phyloP scores from a whole-genome alignment of 2,888 invertebrate species.

The Nemoura dubitans region DNA sequence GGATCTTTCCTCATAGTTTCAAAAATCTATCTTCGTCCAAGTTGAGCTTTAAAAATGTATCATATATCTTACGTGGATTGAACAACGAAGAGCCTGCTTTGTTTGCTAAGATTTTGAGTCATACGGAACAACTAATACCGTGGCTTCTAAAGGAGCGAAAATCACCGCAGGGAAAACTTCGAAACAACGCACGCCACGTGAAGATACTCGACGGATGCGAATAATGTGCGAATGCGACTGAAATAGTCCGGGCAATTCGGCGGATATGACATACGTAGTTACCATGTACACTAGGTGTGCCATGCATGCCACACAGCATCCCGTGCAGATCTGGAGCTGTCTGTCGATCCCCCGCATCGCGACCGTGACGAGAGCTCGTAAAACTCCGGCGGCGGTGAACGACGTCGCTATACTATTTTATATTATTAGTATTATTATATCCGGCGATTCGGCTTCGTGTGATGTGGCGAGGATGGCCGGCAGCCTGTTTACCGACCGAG shows the following conservation, averaged over 20 bases:
- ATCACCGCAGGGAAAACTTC: too few relatives aligned
- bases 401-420: neutral
- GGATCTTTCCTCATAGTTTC: too few relatives aligned
- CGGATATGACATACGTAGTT: neutral
- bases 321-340: neutral
- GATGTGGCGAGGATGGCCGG: neutral
- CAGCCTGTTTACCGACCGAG: neutral
- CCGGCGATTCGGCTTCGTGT: neutral
- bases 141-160: too few relatives aligned
- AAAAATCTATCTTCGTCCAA: too few relatives aligned
- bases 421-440: slow-evolving; percentile 12
- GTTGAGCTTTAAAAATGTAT: too few relatives aligned
- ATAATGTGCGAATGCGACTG: neutral
- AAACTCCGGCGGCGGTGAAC: neutral
- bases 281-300: too few relatives aligned
- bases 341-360: neutral
- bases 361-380: neutral
- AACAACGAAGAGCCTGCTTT: too few relatives aligned
- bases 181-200: too few relatives aligned
- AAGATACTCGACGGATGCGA: neutral
- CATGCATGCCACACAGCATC: neutral
- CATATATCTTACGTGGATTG: too few relatives aligned
- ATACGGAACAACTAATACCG: too few relatives aligned
- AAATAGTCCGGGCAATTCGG: neutral
- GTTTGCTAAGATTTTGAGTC: too few relatives aligned